Evolutionary conservation across 2,888 invertebrate species (phyloP).

Genomic region (Eulithis prunata): DNA sequence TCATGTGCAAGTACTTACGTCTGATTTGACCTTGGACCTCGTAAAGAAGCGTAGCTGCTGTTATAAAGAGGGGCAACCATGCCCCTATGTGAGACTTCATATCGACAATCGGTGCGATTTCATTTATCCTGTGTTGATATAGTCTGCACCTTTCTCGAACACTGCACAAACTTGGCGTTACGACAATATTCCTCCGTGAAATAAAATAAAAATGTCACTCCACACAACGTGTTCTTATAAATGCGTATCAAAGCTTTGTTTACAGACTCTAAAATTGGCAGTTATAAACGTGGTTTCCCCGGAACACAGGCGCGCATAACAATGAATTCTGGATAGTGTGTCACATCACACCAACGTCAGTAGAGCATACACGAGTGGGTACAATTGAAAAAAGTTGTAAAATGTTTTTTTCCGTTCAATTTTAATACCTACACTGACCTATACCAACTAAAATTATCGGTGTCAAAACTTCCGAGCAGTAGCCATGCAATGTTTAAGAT

Average conservation of each 20-base stretch:
- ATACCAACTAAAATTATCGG: too few relatives aligned
- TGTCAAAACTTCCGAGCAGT: too few relatives aligned
- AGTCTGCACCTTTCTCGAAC: conserved; percentile 32
- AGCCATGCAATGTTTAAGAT: too few relatives aligned
- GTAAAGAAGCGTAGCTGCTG: conserved; percentile 43
- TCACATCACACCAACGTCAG: background rate
- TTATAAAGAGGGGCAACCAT: conserved; percentile 57
- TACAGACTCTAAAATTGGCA: conserved; percentile 34
- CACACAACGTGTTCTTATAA: conserved; percentile 45
- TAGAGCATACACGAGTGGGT: conserved; percentile 1
- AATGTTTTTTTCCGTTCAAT: background rate
- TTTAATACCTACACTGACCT: too few relatives aligned
- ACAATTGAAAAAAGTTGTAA: background rate
- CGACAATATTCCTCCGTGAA: conserved; percentile 23
- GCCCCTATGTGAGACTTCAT: conserved; percentile 63
- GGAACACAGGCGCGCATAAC: background rate
- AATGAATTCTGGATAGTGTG: conserved; percentile 10
- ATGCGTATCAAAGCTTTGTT: conserved; percentile 21
- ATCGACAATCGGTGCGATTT: conserved; percentile 46
- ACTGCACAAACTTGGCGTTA: conserved; percentile 49
- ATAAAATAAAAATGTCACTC: conserved; percentile 40
- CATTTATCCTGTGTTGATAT: conserved; percentile 54
- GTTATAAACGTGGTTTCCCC: conserved; percentile 5
- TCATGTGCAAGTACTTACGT: conserved; percentile 61
- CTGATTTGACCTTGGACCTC: conserved; percentile 54